Percentiles rank a stretch among this genome's conserved stretches.
Evolutionary conservation across 2,888 invertebrate genomes (phyloP).

Genomic region (Drosophila acutilabella): DNA sequence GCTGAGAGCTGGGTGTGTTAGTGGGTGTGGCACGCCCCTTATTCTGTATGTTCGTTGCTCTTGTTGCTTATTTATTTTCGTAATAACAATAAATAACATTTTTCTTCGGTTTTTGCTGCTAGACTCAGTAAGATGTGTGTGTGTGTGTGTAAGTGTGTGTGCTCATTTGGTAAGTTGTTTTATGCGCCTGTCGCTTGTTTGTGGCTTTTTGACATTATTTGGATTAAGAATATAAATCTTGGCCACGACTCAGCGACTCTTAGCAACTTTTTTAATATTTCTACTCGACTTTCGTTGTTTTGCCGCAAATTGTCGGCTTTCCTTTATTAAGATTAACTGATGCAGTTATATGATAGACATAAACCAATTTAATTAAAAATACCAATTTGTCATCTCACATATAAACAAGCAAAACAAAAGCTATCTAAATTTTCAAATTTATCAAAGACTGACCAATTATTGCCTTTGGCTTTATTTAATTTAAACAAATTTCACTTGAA

Average conservation of each 20-base stretch:
- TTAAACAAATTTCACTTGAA: too few relatives aligned
- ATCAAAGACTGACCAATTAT: not conserved
- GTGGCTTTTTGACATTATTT: conserved; percentile 80
- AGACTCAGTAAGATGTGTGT: conserved; percentile 5
- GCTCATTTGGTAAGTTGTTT: conserved; percentile 77
- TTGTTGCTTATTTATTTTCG: conserved; percentile 77
- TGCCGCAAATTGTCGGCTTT: conserved; percentile 16
- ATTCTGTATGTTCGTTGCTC: conserved; percentile 31
- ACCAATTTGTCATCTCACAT: conserved; percentile 15
- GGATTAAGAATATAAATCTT: conserved; percentile 78
- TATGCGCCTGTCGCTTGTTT: conserved; percentile 79
- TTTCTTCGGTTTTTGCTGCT: conserved; percentile 63
- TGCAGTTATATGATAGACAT: not conserved
- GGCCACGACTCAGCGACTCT: conserved; percentile 28
- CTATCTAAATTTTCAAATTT: not conserved
- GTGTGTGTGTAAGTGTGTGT: conserved; percentile 31
- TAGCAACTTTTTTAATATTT: conserved; percentile 55
- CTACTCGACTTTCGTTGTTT: conserved; percentile 3
- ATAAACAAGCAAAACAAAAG: conserved; percentile 18
- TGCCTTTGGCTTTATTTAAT: not conserved
- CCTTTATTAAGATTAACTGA: conserved; percentile 22
- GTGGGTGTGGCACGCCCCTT: conserved; percentile 46
- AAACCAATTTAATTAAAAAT: conserved; percentile 40
- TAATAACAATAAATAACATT: conserved; percentile 80
- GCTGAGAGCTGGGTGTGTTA: conserved; percentile 4